Percentiles rank a stretch among this genome's conserved stretches.
phyloP scores from a whole-genome alignment of 2,888 invertebrate genomes.

The Noctua fimbriata region DNA sequence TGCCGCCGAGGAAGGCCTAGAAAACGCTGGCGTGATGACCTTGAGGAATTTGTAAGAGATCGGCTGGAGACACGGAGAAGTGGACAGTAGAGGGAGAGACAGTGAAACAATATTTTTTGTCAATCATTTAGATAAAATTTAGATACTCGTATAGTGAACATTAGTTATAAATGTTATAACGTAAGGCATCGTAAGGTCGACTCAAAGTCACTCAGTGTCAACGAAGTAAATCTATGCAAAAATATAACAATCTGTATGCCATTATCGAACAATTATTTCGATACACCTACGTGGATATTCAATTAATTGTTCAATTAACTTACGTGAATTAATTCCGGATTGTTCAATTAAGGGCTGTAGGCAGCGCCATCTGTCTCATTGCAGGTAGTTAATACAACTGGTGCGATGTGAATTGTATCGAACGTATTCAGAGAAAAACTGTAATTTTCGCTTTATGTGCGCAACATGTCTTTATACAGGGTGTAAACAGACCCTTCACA shows the following conservation, averaged over 20 bases:
- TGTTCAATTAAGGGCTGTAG: conserved; percentile 38
- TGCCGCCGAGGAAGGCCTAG: neutral
- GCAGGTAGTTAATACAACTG: conserved; percentile 21
- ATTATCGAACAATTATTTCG: conserved; percentile 31
- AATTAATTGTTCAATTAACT: conserved; percentile 59
- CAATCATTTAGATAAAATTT: neutral
- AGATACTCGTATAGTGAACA: neutral
- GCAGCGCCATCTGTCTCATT: conserved; percentile 31
- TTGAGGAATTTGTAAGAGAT: neutral
- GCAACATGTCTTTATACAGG: no score
- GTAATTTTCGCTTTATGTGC: neutral
- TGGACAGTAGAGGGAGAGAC: neutral
- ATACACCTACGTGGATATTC: conserved; percentile 37
- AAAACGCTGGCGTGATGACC: neutral
- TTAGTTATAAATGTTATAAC: neutral
- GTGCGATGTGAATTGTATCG: conserved; percentile 1
- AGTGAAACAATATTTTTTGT: neutral
- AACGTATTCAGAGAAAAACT: neutral
- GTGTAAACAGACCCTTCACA: no score
- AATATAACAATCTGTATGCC: conserved; percentile 21
- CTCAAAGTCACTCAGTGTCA: no score
- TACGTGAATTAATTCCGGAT: conserved; percentile 54
- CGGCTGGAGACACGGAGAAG: neutral
- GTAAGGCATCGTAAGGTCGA: neutral
- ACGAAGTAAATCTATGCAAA: neutral